Evolutionary conservation across 2,888 invertebrate species (phyloP), one percentile per base, ranked within the genome.

Genomic region (Polyploca ridens): DNA sequence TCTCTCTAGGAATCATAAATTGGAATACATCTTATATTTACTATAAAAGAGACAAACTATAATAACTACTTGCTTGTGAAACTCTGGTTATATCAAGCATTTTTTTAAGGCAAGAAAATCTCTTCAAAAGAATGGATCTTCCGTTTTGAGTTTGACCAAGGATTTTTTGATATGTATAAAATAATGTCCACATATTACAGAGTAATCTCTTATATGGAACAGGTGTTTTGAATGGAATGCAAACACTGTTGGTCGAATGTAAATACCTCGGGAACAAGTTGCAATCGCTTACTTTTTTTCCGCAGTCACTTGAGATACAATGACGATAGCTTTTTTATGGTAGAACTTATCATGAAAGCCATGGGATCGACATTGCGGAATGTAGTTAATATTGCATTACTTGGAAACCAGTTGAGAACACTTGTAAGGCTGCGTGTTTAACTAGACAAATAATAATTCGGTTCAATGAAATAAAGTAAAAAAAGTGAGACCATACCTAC

Each of bases 201-300:
- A 54, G 54, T 54, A 19, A 54, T 54, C 7, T 54, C 19, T 19
- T 54, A 19, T 7, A 61, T 19, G n/a, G 13, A 61, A 41, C 61
- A 61, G 61, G 61, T 61, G 61, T 5, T 0, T 46, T 46, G 5
- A 46, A 14, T 14, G n/a, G 46, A 46, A 46, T 46, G n/a, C 54
- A 19, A 10, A 10, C 19, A 54, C 54, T 19, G 0, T 54, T 54
- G 61, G 61, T 6, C 44, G 27, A 41, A 61, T 61, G 61, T 44
- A 61, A 61, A 61, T 61, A 41, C 19, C 38, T 11, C 38, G 44
- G 19, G 54, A 54, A n/a, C 61, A 61, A 19, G 27, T 61, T 61
- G 27, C 61, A 35, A 61, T 60, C 60, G 19, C 19, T 41, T 41
- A 60, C 61, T 61, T 61, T 61, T 61, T 61, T 41, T 27, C 13